A percentile compares a stretch with the other conserved stretches of the same genome.
These are phyloP conservation scores for Anas platyrhynchos DNA, from an alignment of 2,113 vertebrate genomes.

Conservation along the genomic window DNA sequence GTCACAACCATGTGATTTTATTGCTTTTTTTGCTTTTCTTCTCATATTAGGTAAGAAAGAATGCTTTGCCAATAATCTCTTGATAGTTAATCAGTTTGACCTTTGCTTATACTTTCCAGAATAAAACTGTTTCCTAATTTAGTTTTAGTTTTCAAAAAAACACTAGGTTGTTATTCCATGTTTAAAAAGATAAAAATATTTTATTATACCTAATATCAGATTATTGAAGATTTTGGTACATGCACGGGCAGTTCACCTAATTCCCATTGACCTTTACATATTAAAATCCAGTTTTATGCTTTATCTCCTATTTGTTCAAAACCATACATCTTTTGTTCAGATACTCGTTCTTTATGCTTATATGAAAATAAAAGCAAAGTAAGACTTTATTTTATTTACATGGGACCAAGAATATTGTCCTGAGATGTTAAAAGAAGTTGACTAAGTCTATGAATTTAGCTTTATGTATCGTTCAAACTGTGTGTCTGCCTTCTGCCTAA, in stretches of 20 bases:
- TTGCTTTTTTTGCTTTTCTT: neutral
- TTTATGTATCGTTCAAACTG: neutral
- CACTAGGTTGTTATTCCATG: slow-evolving; percentile 8
- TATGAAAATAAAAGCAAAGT: neutral
- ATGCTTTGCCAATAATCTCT: neutral
- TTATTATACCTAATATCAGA: slow-evolving; percentile 53
- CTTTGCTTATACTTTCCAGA: neutral
- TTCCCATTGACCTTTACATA: slow-evolving; percentile 54
- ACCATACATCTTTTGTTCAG: neutral
- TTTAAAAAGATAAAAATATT: slow-evolving; percentile 62
- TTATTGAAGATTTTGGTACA: slow-evolving; percentile 52
- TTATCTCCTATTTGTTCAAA: slow-evolving; percentile 1
- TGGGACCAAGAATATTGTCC: neutral
- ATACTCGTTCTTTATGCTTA: neutral
- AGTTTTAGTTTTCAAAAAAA: slow-evolving; percentile 51
- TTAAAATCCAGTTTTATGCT: slow-evolving; percentile 54
- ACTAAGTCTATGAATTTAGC: accelerated
- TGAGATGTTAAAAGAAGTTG: neutral
- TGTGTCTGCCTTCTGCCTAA: accelerated
- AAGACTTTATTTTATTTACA: neutral
- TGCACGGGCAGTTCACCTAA: slow-evolving; percentile 41
- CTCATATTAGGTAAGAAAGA: neutral
- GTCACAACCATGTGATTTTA: neutral
- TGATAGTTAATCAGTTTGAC: neutral
- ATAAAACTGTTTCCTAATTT: slow-evolving; percentile 37